These are phyloP conservation scores for Ibidorhyncha struthersii DNA, from an alignment of 2,113 vertebrate genomes.

Conservation along the genomic window DNA sequence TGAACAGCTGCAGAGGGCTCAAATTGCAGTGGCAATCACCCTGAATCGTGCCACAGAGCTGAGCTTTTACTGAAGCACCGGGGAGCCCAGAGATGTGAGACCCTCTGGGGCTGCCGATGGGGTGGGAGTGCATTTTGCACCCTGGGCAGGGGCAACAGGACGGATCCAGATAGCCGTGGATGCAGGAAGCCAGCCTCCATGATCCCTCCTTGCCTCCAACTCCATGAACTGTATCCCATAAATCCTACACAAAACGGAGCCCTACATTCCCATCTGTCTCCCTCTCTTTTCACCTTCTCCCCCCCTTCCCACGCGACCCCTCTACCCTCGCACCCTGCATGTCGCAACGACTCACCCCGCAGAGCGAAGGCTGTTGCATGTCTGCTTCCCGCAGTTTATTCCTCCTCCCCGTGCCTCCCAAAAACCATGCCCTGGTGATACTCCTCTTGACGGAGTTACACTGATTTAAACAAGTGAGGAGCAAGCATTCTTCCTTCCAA, in stretches of 20 bases:
- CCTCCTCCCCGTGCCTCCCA: not conserved
- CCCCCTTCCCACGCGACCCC: fast-evolving
- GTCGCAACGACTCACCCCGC: not conserved
- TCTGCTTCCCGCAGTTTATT: not conserved
- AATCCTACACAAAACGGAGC: not conserved
- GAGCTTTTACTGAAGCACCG: not conserved
- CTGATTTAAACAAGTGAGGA: not conserved
- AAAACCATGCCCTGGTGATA: not conserved
- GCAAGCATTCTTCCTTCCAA: not conserved
- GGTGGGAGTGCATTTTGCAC: not conserved
- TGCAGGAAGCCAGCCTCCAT: not conserved
- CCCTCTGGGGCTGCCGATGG: not conserved
- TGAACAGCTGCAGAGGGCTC: not conserved
- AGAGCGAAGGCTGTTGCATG: not conserved
- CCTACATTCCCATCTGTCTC: not conserved
- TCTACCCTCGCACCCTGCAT: not conserved
- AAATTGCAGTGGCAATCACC: not conserved
- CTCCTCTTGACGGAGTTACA: not conserved
- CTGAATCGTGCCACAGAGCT: not conserved
- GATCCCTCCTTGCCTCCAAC: not conserved
- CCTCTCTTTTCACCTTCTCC: not conserved
- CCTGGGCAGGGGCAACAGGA: not conserved
- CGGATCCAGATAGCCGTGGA: not conserved
- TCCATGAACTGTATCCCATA: not conserved
- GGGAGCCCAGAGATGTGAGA: not conserved